Base-by-base conservation (phyloP, 2,888 invertebrate genomes). In the Rhimphoctona megacephalus region DNA sequence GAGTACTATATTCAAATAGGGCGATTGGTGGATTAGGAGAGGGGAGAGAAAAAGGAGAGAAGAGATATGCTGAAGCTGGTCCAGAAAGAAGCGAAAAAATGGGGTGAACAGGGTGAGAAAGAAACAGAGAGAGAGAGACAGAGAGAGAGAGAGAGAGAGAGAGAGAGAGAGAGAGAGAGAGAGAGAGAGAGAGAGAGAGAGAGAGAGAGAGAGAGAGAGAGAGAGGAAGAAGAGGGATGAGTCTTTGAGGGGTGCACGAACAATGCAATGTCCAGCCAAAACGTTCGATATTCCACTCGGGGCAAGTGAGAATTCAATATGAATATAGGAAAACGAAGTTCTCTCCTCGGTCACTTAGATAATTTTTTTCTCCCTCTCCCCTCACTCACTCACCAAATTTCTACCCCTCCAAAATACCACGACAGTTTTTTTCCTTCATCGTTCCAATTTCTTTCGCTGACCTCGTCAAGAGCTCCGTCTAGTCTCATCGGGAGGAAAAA, bases 281-380 rank as follows among this genome's bases (percentile, higher is more conserved):
- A 78, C 85, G 83, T 73, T 87, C 85, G 82, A 85, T 87, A 85
- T 85, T 76, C 78, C 86, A 86, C 85, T 85, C 85, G 46, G 87
- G 90, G 90, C 64, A 79, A 73, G 74, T 67, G 81, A 73, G 69
- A 46, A 78, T 81, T 85, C 66, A 69, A 78, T 73, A 73, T 76
- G 66, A 80, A 83, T 86, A 81, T 79, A 70, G 61, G 64, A 77
- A 67, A 66, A 89, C 88, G 88, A 88, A 89, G 81, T 87, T 88
- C 79, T 72, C 49, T 73, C 80, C 57, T 78, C 69, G 86, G 84
- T 84, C 84, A 84, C 84, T 86, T 83, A 81, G 81, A 78, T 69
- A 19, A 61, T 69, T 84, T 84, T 84, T 81, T 73, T 39, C 19
- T 52, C 78, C 54, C 76, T 69, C 46, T 67, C 77, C 64, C 81